Evolutionary conservation across 2,888 invertebrate genomes (phyloP), one percentile per base, ranked within the genome.

Genomic region (Brenthis ino): DNA sequence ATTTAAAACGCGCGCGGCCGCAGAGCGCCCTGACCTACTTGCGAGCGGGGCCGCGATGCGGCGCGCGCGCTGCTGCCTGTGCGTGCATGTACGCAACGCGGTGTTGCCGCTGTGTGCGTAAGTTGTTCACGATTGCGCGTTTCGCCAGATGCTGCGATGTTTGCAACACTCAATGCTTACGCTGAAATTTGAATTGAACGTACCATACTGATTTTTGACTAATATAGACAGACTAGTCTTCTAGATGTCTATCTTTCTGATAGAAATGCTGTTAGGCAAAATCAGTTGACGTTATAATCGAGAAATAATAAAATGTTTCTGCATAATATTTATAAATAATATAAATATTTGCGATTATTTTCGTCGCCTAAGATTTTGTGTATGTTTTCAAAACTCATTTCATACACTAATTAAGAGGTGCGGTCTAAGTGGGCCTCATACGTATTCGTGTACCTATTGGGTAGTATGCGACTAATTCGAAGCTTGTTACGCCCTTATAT

Each of bases 1-100:
- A 91, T 91, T 91, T 92, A 92, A 89, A 92, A 88, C 89, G 87
- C 89, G 89, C 90, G 86, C 91, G 88, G 90, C 90, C 91, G 87
- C 91, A 88, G 83, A 88, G 86, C 92, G 91, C 92, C 92, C 91
- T 92, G 92, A 92, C 92, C 92, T 91, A 92, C 86, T 91, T 92
- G 91, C 87, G 81, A 86, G 90, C 91, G 91, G 91, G 91, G 91
- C 91, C 91, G 87, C 90, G 92, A 77, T 91, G 91, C 91, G 91
- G 90, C 89, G 91, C 90, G 88, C 87, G 89, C 91, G 88, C 88
- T 80, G 72, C 70, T 61, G 74, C 68, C 79, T 85, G 85, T 85
- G 86, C 85, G 86, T 87, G 84, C 82, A 80, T 80, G 74, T 77
- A 76, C 76, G 80, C 80, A 83, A 82, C 79, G 75, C 80, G 78